Evolutionary conservation across 1,140 invertebrate genomes (phyloP), one percentile per base, ranked within the genome.

Genomic region (Drosophila rhopaloa): DNA sequence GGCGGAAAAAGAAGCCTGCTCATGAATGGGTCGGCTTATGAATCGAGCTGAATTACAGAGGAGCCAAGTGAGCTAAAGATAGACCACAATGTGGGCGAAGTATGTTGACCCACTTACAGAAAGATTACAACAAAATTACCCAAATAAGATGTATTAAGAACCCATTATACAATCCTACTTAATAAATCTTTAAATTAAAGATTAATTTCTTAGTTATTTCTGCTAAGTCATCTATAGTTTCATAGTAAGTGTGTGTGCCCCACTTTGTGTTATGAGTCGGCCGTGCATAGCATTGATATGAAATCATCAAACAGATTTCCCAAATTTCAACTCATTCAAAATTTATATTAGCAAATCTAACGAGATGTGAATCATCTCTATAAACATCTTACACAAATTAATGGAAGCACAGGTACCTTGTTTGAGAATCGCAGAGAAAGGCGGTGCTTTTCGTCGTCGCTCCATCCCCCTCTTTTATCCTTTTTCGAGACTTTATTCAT

Each of bases 291-390:
- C 48, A 51, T 14, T 35, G 32, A n/a, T 29, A 11, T 68, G 60
- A 68, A 37, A 50, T 68, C 65, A 68, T 68, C 59, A 43, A 41
- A 10, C 29, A 27, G n/a, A 65, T 50, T 65, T 37, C 16, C 3
- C 27, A 8, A 19, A 61, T 62, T 38, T 8, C 35, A 32, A 40
- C 58, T 19, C 58, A 48, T 51, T 65, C 44, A 51, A 68, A 16
- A 46, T 66, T 53, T 68, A 51, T 44, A 68, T 68, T 68, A 68
- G 60, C 46, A 53, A 66, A 66, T 66, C 60, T 44, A 68, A 51
- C 48, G 6, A 4, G 14, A 43, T 35, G 19, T 51, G 37, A 41
- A 7, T 68, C 44, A 61, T 66, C 62, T 61, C 5, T 24, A 14
- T 32, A 10, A 27, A 7, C n/a, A 51, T 65, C 19, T 65, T 16